Conservation (phyloP, 2,113 vertebrate genomes). For the Boulengerochromis microlepis region DNA sequence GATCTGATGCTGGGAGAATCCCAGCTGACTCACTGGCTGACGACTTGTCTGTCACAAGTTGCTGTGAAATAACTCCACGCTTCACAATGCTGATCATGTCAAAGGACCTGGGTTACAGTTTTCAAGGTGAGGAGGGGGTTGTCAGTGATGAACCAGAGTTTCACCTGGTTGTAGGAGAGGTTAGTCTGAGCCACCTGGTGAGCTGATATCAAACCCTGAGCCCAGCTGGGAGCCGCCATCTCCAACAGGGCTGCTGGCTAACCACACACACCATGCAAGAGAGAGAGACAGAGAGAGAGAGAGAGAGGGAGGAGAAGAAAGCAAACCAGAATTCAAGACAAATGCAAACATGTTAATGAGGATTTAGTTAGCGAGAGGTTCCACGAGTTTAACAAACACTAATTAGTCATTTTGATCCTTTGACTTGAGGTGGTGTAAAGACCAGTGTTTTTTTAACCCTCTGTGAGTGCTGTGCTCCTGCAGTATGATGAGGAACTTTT, state of each 20-base stretch:
- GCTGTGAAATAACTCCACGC: neutral
- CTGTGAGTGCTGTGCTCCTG: neutral
- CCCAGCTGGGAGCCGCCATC: conserved; percentile 96
- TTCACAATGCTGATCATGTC: neutral
- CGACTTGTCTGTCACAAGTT: neutral
- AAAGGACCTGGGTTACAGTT: neutral
- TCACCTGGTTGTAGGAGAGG: conserved; percentile 98
- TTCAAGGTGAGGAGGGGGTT: neutral
- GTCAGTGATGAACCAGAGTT: conserved; percentile 26
- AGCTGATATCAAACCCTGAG: conserved; percentile 97
- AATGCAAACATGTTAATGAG: conserved; percentile 17
- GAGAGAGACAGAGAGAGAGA: neutral
- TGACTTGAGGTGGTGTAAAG: neutral
- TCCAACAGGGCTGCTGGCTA: conserved; percentile 95
- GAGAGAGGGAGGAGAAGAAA: neutral
- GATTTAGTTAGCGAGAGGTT: neutral
- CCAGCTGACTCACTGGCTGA: neutral
- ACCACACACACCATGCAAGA: conserved; percentile 54
- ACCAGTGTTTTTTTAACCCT: neutral
- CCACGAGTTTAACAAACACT: neutral
- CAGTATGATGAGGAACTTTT: fast-evolving
- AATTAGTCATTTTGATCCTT: neutral
- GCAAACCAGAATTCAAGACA: conserved; percentile 25
- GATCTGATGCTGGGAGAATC: neutral
- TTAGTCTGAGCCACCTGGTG: conserved; percentile 99